phyloP scores from a whole-genome alignment of 2,888 invertebrate genomes.

The Agriopis aurantiaria region DNA sequence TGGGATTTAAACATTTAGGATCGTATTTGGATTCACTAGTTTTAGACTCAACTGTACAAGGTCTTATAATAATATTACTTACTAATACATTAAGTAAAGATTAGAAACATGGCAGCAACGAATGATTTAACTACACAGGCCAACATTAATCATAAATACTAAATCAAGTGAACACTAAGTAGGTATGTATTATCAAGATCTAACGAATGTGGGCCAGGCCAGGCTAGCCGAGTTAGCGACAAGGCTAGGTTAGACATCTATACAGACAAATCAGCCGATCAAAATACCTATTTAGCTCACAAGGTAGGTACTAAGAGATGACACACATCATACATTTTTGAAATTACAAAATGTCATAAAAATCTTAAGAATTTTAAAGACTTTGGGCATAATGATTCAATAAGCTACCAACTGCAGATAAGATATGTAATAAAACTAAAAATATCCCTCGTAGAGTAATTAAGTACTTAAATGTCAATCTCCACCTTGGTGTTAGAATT shows the following conservation, averaged over 20 bases:
- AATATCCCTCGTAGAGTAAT: no score
- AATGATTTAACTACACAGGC: constrained; percentile 21
- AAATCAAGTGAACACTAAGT: constrained; percentile 34
- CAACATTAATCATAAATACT: constrained; percentile 44
- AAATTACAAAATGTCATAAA: no score
- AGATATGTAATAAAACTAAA: no score
- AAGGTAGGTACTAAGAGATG: constrained; percentile 4
- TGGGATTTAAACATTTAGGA: neutral
- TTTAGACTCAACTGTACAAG: neutral
- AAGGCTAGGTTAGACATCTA: constrained; percentile 55
- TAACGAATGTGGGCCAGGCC: constrained; percentile 60
- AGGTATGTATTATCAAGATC: constrained; percentile 48
- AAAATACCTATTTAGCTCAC: constrained; percentile 50
- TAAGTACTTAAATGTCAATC: no score
- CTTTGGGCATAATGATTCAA: no score
- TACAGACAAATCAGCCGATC: constrained; percentile 47
- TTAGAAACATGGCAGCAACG: constrained; percentile 18
- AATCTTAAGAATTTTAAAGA: neutral
- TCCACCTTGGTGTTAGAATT: no score
- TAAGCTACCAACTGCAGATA: no score
- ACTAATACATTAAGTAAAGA: constrained; percentile 3
- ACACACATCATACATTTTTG: neutral
- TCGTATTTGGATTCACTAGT: neutral
- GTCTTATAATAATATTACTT: neutral
- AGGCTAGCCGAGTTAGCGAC: constrained; percentile 50